Evolutionary conservation across 1,140 invertebrate species (phyloP), one percentile per base, ranked within the genome.

Genomic region (Andrena cerasifolii): DNA sequence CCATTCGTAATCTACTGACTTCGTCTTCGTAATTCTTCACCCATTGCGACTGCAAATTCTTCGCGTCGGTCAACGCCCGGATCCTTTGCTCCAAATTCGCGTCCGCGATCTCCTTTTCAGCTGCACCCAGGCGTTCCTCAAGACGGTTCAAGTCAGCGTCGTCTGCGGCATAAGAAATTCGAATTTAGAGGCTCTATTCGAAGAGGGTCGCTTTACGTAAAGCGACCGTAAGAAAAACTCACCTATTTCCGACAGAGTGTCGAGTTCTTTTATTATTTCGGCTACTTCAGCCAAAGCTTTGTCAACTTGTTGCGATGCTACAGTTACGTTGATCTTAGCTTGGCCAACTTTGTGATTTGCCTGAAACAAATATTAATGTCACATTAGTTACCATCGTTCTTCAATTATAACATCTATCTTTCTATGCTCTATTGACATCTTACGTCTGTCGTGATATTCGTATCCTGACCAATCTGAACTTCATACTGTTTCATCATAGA

Each of bases 1-100:
- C 98, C 8, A 91, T 92, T 71, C 94, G 91, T 10, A 99, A 93
- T 78, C 95, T 93, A 18, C 93, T 93, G 28, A 98, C 94, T 89
- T 99, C 97, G 10, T 95, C 94, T 89, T 96, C 95, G 83, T 98
- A 98, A 86, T 96, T 95, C 74, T 96, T 95, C 51, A 98, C 96
- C 93, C 96, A 95, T 79, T 95, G 95, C 45, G 94, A 95, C 90
- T 98, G 96, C 31, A 94, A 93, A 84, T 95, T 96, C 82, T 96
- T 96, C 40, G 96, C 94, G 43, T 95, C 94, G 18, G 94, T 95
- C 47, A 98, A 93, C 6, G 94, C 93, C 31, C 95, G 94, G 49
- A 98, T 95, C 87, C 95, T 95, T 26, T 95, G 93, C 63, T 97
- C 96, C 3, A 99, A 90, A 88, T 98, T 95, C 0, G 96, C 95